Conservation (phyloP, 2,888 invertebrate genomes). For the Thysanoteuthis rhombus region DNA sequence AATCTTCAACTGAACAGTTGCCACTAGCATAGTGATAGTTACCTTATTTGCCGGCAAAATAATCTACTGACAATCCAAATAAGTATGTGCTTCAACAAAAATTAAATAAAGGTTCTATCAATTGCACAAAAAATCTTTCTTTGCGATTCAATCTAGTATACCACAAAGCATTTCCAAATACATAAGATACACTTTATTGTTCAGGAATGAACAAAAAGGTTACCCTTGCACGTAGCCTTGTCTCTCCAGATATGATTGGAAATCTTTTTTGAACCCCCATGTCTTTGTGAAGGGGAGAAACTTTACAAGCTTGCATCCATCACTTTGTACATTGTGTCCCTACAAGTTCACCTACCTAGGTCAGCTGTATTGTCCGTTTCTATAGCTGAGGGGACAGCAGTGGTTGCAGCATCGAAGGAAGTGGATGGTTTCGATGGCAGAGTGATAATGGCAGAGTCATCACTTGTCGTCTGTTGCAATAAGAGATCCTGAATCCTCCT, state of each 20-base stretch:
- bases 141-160: too few relatives aligned
- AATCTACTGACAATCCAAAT: too few relatives aligned
- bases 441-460: not conserved
- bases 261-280: too few relatives aligned
- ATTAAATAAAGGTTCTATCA: too few relatives aligned
- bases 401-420: not conserved
- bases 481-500: constrained; percentile 45
- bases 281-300: too few relatives aligned
- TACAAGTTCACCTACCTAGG: not conserved
- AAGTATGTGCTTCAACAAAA: too few relatives aligned
- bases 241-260: not conserved
- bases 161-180: too few relatives aligned
- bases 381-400: not conserved
- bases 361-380: not conserved
- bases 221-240: not conserved
- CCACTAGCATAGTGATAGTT: too few relatives aligned
- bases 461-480: constrained; percentile 35
- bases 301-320: not conserved
- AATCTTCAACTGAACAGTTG: too few relatives aligned
- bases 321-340: not conserved
- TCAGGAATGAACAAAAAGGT: not conserved
- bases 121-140: too few relatives aligned
- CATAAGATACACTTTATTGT: too few relatives aligned
- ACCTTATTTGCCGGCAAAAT: too few relatives aligned
- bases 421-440: not conserved